These are phyloP conservation scores for Diprion similis DNA, from an alignment of 1,140 invertebrate species.

Conservation along the genomic window DNA sequence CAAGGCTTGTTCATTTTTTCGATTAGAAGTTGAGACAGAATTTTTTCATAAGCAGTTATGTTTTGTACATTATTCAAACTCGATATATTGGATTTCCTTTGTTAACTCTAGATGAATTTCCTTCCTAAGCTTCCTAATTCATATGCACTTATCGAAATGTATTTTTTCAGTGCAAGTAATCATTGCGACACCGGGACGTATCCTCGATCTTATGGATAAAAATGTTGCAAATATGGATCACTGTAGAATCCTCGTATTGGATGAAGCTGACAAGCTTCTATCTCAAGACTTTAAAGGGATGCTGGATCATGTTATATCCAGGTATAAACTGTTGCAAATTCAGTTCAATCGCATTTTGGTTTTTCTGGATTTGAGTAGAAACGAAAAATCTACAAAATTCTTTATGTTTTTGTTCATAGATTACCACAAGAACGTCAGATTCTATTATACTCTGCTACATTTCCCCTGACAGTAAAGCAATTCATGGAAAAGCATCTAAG, in stretches of 20 bases:
- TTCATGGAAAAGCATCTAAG: slow-evolving; percentile 98
- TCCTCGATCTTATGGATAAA: slow-evolving; percentile 99
- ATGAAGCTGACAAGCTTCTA: slow-evolving; percentile 99
- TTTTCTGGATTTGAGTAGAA: neutral
- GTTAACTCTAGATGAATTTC: neutral
- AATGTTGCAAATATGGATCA: slow-evolving; percentile 95
- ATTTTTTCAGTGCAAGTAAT: slow-evolving; percentile 90
- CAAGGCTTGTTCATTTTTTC: slow-evolving; percentile 12
- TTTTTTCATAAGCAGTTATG: slow-evolving; percentile 10
- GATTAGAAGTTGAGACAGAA: neutral
- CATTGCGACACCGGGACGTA: slow-evolving; percentile 98
- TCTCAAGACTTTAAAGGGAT: slow-evolving; percentile 99
- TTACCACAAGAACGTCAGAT: slow-evolving; percentile 97
- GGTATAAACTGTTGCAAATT: slow-evolving; percentile 51
- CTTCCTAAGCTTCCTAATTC: neutral
- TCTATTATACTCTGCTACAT: slow-evolving; percentile 98
- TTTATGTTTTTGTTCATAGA: slow-evolving; percentile 51
- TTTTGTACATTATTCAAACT: neutral
- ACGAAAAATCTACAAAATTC: slow-evolving; percentile 11
- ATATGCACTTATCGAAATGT: neutral
- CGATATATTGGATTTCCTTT: neutral
- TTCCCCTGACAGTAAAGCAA: slow-evolving; percentile 98
- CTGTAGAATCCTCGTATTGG: slow-evolving; percentile 96
- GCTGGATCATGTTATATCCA: slow-evolving; percentile 95
- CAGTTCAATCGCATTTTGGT: no score